Percentiles rank a stretch among this genome's conserved stretches.
Conservation (phyloP, 2,888 invertebrate genomes). For the Drosophila picticornis region DNA sequence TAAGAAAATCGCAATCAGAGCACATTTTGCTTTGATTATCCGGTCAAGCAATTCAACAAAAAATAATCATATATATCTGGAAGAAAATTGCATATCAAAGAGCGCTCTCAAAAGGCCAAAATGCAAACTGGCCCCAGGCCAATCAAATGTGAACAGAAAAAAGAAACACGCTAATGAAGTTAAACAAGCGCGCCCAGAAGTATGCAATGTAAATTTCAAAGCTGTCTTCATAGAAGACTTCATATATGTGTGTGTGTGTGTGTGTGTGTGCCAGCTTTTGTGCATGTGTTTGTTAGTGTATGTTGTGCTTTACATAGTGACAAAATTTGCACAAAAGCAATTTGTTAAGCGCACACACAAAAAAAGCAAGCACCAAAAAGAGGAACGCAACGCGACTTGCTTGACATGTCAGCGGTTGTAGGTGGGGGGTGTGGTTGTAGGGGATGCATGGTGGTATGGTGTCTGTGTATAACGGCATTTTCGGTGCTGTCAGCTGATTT, state of each 20-base stretch:
- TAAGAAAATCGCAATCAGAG: slow-evolving; percentile 39
- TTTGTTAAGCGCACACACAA: slow-evolving; percentile 62
- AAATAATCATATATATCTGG: slow-evolving; percentile 27
- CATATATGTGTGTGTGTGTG: neutral
- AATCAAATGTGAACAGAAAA: slow-evolving; percentile 32
- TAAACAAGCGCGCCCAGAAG: slow-evolving; percentile 39
- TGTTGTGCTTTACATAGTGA: slow-evolving; percentile 50
- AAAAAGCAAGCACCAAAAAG: slow-evolving; percentile 12
- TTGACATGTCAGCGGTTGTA: slow-evolving; percentile 53
- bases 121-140: slow-evolving; percentile 32
- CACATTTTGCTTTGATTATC: slow-evolving; percentile 72
- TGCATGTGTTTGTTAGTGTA: slow-evolving; percentile 26
- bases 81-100: slow-evolving; percentile 50
- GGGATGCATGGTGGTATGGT: neutral
- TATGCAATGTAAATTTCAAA: slow-evolving; percentile 48
- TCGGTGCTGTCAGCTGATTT: slow-evolving; percentile 44
- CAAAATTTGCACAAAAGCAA: slow-evolving; percentile 79
- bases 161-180: slow-evolving; percentile 67
- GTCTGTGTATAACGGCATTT: slow-evolving; percentile 49
- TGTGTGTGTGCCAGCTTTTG: slow-evolving; percentile 22
- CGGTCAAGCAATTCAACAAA: slow-evolving; percentile 71
- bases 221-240: slow-evolving; percentile 20
- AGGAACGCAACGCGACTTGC: slow-evolving; percentile 49
- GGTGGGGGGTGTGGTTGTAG: neutral
- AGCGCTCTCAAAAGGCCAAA: slow-evolving; percentile 17